Conservation (phyloP, 2,888 invertebrate genomes). For the Drosophila quinaria region DNA sequence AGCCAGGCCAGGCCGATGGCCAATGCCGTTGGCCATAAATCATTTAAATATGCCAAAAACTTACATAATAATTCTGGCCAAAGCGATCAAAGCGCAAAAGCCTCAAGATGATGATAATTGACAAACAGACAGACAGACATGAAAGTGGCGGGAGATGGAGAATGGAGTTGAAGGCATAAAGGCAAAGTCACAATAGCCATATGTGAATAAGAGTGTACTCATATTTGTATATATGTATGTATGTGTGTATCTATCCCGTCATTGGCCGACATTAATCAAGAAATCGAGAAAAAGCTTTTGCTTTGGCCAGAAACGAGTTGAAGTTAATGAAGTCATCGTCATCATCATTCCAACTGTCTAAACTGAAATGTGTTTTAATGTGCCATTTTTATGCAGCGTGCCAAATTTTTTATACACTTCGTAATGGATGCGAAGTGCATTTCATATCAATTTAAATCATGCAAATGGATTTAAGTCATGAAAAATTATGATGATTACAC, state of each 20-base stretch:
- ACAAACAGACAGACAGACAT: constrained; percentile 42
- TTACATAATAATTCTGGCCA: constrained; percentile 78
- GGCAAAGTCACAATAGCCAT: constrained; percentile 10
- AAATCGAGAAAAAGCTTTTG: constrained; percentile 59
- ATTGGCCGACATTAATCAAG: constrained; percentile 67
- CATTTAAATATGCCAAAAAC: constrained; percentile 81
- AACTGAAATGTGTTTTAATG: constrained; percentile 79
- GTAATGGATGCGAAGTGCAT: no score
- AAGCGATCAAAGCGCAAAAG: constrained; percentile 48
- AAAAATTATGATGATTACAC: constrained; percentile 78
- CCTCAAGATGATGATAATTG: constrained; percentile 60
- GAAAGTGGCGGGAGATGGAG: constrained; percentile 5
- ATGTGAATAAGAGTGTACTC: background rate
- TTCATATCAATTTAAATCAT: constrained; percentile 55
- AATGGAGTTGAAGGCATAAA: background rate
- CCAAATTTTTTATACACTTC: no score
- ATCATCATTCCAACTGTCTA: constrained; percentile 49
- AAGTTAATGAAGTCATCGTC: constrained; percentile 68
- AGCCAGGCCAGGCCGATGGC: constrained; percentile 53
- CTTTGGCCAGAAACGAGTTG: constrained; percentile 41
- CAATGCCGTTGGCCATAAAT: constrained; percentile 79
- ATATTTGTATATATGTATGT: background rate
- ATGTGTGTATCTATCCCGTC: constrained; percentile 36
- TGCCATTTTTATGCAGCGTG: constrained; percentile 65
- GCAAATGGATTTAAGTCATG: constrained; percentile 27